These are phyloP conservation scores for Dryomyza anilis DNA, from an alignment of 2,888 invertebrate species.

Conservation along the genomic window DNA sequence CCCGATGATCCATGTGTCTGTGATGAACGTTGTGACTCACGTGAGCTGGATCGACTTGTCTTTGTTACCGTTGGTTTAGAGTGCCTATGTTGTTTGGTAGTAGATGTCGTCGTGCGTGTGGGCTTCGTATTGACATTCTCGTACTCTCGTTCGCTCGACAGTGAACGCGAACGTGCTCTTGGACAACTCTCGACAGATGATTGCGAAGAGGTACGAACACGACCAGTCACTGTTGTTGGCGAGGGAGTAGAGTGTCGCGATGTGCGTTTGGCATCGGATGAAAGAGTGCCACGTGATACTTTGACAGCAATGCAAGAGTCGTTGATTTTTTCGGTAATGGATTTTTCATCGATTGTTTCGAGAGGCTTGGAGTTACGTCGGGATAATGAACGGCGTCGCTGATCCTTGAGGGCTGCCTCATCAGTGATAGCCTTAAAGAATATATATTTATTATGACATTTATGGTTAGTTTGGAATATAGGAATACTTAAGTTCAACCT, in stretches of 20 bases:
- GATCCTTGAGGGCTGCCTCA: conserved; percentile 60
- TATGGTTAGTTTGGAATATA: no score
- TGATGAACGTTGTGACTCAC: conserved; percentile 44
- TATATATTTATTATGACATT: neutral
- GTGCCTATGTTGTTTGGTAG: neutral
- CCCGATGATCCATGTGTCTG: conserved; percentile 47
- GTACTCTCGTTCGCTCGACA: conserved; percentile 45
- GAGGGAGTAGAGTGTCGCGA: conserved; percentile 40
- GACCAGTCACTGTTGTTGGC: conserved; percentile 36
- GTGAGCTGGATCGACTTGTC: conserved; percentile 50
- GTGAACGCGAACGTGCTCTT: conserved; percentile 49
- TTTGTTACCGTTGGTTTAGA: neutral
- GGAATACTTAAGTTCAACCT: no score
- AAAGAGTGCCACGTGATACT: conserved; percentile 47
- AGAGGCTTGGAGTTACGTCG: conserved; percentile 54
- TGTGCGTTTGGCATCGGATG: conserved; percentile 51
- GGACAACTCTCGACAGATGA: conserved; percentile 57
- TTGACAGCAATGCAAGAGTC: conserved; percentile 40
- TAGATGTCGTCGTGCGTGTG: conserved; percentile 20
- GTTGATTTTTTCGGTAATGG: conserved; percentile 39
- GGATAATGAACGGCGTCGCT: conserved; percentile 53
- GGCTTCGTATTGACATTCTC: conserved; percentile 33
- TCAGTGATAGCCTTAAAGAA: conserved; percentile 63
- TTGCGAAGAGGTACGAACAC: conserved; percentile 54
- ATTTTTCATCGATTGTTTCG: conserved; percentile 59